Evolutionary conservation across 2,888 invertebrate genomes (phyloP).

Genomic region (Xanthorhoe spadicearia): DNA sequence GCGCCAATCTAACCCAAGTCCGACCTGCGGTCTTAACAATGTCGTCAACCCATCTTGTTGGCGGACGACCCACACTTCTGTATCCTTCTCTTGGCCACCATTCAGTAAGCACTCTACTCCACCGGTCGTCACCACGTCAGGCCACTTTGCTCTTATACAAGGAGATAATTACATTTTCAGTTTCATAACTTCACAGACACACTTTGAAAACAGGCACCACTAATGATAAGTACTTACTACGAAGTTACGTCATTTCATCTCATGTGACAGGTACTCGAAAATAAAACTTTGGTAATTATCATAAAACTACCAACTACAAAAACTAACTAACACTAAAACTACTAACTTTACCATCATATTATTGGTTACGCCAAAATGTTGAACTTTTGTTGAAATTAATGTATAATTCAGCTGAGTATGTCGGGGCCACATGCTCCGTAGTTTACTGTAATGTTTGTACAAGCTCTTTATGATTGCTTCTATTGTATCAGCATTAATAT

Average conservation of each 20-base stretch:
- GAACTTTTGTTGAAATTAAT: constrained; percentile 17
- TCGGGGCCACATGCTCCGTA: neutral
- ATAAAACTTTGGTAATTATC: constrained; percentile 27
- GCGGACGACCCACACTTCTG: no score
- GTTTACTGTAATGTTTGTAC: constrained; percentile 6
- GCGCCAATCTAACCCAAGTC: no score
- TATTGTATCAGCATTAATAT: neutral
- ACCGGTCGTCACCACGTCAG: no score
- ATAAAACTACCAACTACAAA: constrained; percentile 11
- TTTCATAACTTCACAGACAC: no score
- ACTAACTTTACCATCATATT: constrained; percentile 31
- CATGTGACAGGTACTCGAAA: neutral
- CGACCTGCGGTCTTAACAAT: no score
- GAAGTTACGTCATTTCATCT: neutral
- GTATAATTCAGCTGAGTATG: constrained; percentile 1
- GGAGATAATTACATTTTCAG: no score
- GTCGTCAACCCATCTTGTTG: no score
- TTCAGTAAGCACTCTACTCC: no score
- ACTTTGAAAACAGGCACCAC: no score
- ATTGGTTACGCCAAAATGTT: constrained; percentile 35
- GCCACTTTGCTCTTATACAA: no score
- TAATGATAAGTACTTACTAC: neutral
- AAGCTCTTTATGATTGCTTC: neutral
- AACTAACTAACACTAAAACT: no score
- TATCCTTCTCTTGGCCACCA: no score